Evolutionary conservation across 1,140 invertebrate genomes (phyloP), one percentile per base, ranked within the genome.

Genomic region (Lepidurus packardi): DNA sequence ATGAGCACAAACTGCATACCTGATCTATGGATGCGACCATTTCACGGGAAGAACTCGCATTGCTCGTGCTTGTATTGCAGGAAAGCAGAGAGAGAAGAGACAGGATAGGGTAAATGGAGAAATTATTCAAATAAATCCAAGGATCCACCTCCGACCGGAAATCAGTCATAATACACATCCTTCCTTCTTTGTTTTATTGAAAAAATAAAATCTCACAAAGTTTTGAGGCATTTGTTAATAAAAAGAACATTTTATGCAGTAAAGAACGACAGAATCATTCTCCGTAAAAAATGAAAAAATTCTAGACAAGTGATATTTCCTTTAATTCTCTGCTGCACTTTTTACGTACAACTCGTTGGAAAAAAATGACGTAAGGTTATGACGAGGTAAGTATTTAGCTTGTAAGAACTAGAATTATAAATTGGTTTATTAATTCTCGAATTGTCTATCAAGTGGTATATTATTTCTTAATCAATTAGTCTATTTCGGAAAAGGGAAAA

Each of bases 1-100:
- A 65, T 65, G 47, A 65, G 21, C 47, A 65, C 47, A 65, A 65
- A 65, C 47, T 65, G 21, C 3, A 47, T 65, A 65, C 47, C 47
- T 65, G 47, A 65, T n/a, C 25, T 34, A 1, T n/a, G 47, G 47
- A 9, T 4, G 21, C 8, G n/a, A n/a, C 21, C 21, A 21, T 65
- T 65, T 21, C 47, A 13, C n/a, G n/a, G n/a, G n/a, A n/a, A n/a
- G n/a, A n/a, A n/a, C n/a, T 47, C 9, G 45, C 45, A 16, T 47
- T 47, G 25, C 25, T 34, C 25, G 25, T 34, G 3, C 25, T 34
- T 34, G 25, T 34, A 2, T 34, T 34, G 25, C 25, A 34, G 25
- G 34, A 34, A 34, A 34, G 34, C 1, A 34, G 5, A 21, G 9
- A 5, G 0, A 65, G 53, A 9, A 65, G 53, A 16, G 21, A 65